A percentile compares a stretch with the other conserved stretches of the same genome.
These are phyloP conservation scores for Luperina testacea DNA, from an alignment of 2,888 invertebrate genomes.

Conservation along the genomic window DNA sequence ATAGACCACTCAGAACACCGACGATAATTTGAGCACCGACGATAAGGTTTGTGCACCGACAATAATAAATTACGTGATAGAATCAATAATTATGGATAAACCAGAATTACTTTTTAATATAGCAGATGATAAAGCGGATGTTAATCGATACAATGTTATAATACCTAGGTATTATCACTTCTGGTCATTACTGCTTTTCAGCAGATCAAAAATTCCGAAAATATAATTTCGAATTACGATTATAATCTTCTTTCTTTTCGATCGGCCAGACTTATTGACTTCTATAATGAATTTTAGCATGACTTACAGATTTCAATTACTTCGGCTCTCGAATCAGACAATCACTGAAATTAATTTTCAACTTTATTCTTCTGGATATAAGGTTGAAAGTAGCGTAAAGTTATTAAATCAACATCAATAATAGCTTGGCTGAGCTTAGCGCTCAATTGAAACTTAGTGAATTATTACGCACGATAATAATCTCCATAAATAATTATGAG, in stretches of 20 bases:
- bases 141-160: neutral
- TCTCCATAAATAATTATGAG: slow-evolving; percentile 84
- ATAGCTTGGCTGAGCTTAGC: slow-evolving; percentile 61
- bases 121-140: slow-evolving; percentile 27
- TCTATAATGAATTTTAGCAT: slow-evolving; percentile 66
- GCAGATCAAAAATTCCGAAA: slow-evolving; percentile 6
- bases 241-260: slow-evolving; percentile 49
- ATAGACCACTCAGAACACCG: slow-evolving; percentile 25
- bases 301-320: slow-evolving; percentile 66
- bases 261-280: slow-evolving; percentile 54
- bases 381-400: slow-evolving; percentile 22
- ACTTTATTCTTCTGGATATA: neutral
- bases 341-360: neutral
- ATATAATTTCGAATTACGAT: slow-evolving; percentile 33
- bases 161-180: slow-evolving; percentile 3
- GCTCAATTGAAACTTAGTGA: slow-evolving; percentile 86
- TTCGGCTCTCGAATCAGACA: slow-evolving; percentile 37
- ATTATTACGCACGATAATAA: slow-evolving; percentile 89
- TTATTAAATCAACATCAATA: slow-evolving; percentile 63
- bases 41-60: neutral
- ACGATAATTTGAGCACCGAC: neutral
- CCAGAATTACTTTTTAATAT: slow-evolving; percentile 5
- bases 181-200: neutral
- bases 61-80: neutral
- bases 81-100: slow-evolving; percentile 19